phyloP scores from a whole-genome alignment of 2,888 invertebrate genomes.

The Schizaphis graminum region DNA sequence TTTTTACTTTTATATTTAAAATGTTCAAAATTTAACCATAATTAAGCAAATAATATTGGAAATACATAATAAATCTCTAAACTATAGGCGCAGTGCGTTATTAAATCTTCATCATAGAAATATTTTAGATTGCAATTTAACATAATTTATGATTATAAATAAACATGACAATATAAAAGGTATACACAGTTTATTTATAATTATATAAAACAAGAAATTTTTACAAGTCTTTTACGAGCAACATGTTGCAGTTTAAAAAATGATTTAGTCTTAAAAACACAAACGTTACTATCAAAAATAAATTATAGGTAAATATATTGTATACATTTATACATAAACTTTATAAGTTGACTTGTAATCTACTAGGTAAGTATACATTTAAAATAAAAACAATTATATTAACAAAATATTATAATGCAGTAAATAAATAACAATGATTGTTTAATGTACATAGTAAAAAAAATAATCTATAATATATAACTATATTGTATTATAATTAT shows the following conservation, averaged over 20 bases:
- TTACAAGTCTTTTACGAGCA: slow-evolving; percentile 55
- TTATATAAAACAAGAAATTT: slow-evolving; percentile 32
- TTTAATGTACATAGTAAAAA: slow-evolving; percentile 33
- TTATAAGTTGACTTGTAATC: slow-evolving; percentile 34
- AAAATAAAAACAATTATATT: slow-evolving; percentile 28
- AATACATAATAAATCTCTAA: neutral
- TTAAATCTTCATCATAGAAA: neutral
- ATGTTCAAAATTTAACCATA: neutral
- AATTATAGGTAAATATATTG: slow-evolving; percentile 39
- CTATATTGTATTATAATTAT: neutral
- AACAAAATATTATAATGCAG: slow-evolving; percentile 34
- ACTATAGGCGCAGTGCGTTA: neutral
- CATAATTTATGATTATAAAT: neutral
- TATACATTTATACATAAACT: slow-evolving; percentile 54
- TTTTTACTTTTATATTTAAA: too few relatives aligned
- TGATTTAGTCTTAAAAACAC: slow-evolving; percentile 46
- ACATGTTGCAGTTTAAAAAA: slow-evolving; percentile 53
- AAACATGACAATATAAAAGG: slow-evolving; percentile 36
- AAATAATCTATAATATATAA: slow-evolving; percentile 1
- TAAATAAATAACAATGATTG: slow-evolving; percentile 59
- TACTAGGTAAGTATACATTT: slow-evolving; percentile 50
- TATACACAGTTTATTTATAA: slow-evolving; percentile 55
- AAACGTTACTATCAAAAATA: slow-evolving; percentile 49
- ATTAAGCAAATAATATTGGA: neutral
- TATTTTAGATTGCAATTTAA: neutral